Evolutionary conservation across 2,888 invertebrate genomes (phyloP), one percentile per base, ranked within the genome.

Genomic region (Stratiomys singularior): DNA sequence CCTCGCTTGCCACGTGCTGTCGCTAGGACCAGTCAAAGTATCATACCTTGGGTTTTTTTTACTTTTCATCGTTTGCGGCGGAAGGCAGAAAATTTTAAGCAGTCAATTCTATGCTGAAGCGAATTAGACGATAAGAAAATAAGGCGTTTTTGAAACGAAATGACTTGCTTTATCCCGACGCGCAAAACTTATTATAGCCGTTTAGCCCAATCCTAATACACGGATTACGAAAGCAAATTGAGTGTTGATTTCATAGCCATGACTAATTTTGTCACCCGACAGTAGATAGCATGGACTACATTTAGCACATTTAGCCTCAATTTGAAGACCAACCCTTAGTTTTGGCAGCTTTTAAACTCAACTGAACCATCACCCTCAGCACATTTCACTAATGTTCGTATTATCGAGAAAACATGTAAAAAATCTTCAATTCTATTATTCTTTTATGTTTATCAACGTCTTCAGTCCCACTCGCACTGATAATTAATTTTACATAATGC

Each of bases 211-310:
- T 23, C 60, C 60, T 60, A 60, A 60, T 25, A 25, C 25, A 60
- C 25, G 60, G 23, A 60, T 60, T 60, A 60, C 60, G 25, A 60
- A 25, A 60, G 60, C 60, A 60, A 60, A 60, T 60, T 25, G 4
- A 60, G 60, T 25, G 60, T 60, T 60, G 60, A 60, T 60, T 60
- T 60, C 60, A 25, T 60, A 60, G 56, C 56, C 11, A 56, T 56
- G 56, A 56, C 56, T 18, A 56, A 18, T 56, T 56, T 56, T 56
- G 11, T 56, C 56, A 56, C 56, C n/a, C 56, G 56, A 56, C 56
- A 18, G 60, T 60, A 60, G 5, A 60, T 9, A 60, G 25, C 60
- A 25, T 60, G 60, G 25, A 60, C 25, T 25, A 60, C 60, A 60
- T 23, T 60, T 25, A 15, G 25, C 60, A 60, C 60, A 60, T 60